Evolutionary conservation across 1,140 invertebrate genomes (phyloP), one percentile per base, ranked within the genome.

Genomic region (Drosophila suzukii): DNA sequence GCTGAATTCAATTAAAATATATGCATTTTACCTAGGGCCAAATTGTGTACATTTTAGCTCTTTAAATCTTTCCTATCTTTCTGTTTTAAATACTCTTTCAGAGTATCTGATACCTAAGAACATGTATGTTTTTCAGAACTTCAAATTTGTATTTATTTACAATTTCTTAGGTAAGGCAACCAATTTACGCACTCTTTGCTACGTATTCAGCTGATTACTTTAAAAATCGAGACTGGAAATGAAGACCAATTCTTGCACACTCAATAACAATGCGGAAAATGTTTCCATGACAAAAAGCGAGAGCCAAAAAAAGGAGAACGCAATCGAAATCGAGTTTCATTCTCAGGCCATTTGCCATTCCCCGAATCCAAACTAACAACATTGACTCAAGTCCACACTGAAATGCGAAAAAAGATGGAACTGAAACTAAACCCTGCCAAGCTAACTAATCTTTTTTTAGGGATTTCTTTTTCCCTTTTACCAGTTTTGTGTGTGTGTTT

Each of bases 371-470:
- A 77, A 70, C 71, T 76, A 86, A 70, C 78, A 82, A 71, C 61
- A 84, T 72, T 67, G 73, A 81, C 80, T 72, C 51, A 70, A 72
- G 75, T 71, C 75, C 34, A 30, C 10, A 34, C 30, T 55, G 13
- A 58, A 71, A 73, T 61, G 24, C 43, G 63, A 77, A 83, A 50
- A 44, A 55, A 68, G 44, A 27, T 41, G 17, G 50, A 70, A 36
- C 34, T 32, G 34, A 70, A 57, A 70, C 65, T 63, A 71, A 47
- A 70, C 36, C 67, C 66, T 41, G 20, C 44, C 51, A 49, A 70
- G 65, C 85, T 90, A 84, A 90, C 85, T 90, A 89, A 90, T 90
- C 85, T 86, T 89, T 88, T 88, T 89, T 84, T 78, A 61, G 77
- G 60, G 71, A 83, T 89, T 39, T 41, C 61, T 60, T 49, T 61